Evolutionary conservation across 2,888 invertebrate species (phyloP).

Genomic region (Fragum whitleyi): DNA sequence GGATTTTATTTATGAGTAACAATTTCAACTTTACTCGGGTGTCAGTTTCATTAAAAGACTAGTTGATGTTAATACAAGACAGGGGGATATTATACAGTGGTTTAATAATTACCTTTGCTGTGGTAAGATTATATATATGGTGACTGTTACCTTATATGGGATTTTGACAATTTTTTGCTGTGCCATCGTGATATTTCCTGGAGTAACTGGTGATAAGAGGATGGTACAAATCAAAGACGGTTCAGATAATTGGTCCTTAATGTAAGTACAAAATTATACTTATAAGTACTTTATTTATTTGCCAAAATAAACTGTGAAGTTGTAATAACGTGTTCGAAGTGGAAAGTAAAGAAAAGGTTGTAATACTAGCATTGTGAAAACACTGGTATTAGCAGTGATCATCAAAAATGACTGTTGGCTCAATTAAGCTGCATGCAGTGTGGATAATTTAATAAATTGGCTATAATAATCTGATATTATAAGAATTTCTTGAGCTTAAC

Average conservation of each 20-base stretch:
- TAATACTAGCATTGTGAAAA: no score
- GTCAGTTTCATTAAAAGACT: slow-evolving; percentile 25
- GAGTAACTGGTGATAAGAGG: background rate
- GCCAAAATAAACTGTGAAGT: no score
- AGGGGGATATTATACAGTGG: background rate
- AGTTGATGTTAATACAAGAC: slow-evolving; percentile 8
- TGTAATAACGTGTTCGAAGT: no score
- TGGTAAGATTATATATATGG: slow-evolving; percentile 2
- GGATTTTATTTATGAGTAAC: slow-evolving; percentile 27
- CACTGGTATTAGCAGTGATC: no score
- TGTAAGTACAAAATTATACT: slow-evolving; percentile 33
- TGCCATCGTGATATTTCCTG: background rate
- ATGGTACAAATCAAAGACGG: background rate
- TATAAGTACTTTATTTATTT: no score
- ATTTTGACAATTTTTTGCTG: background rate
- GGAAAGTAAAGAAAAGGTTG: no score
- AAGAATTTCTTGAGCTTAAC: no score
- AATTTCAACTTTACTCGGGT: slow-evolving; percentile 24
- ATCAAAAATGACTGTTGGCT: no score
- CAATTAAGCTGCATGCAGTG: no score
- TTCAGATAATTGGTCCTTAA: slow-evolving; percentile 9
- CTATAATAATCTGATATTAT: no score
- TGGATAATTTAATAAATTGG: no score
- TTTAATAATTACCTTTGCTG: background rate
- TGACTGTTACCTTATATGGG: background rate